A percentile compares a stretch with the other conserved stretches of the same genome.
Conservation (phyloP, 2,888 invertebrate genomes). For the Ophion obscuratus region DNA sequence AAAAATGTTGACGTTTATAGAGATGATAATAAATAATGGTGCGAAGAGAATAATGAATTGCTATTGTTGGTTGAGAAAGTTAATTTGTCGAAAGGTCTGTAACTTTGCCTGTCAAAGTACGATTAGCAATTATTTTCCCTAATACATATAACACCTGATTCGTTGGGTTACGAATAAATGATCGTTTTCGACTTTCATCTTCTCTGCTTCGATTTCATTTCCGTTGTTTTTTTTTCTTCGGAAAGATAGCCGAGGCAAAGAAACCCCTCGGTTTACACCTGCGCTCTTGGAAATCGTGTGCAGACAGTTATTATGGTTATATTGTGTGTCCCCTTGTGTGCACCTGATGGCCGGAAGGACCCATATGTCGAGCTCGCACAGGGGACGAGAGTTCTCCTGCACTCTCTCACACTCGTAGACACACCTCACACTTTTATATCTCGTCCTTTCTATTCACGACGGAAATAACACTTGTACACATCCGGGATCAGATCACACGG, state of each 20-base stretch:
- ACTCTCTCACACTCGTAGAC: background rate
- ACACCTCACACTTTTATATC: conserved; percentile 7
- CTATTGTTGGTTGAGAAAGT: background rate
- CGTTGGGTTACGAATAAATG: background rate
- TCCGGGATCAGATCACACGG: conserved; percentile 8
- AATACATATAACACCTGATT: background rate
- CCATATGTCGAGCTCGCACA: conserved; percentile 58
- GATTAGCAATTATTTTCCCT: no score
- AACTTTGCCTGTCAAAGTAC: background rate
- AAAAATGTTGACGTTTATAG: no score
- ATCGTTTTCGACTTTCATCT: background rate
- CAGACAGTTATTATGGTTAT: conserved; percentile 53
- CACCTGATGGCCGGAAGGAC: conserved; percentile 77
- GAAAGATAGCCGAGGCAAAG: background rate
- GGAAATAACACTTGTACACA: conserved; percentile 1
- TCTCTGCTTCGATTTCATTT: background rate
- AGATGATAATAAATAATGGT: no score
- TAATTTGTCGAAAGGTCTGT: background rate
- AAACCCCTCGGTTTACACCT: conserved; percentile 71
- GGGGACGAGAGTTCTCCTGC: conserved; percentile 9
- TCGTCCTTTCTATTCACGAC: conserved; percentile 6
- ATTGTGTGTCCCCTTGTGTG: conserved; percentile 44
- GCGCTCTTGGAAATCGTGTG: conserved; percentile 69
- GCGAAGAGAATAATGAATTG: no score
- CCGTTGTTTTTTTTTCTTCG: background rate